Percentiles rank a stretch among this genome's conserved stretches.
phyloP scores from a whole-genome alignment of 2,113 vertebrate genomes.

The human region GRCh38 chr4:177958501-177959000 shows the following conservation, averaged over 20 bases:
- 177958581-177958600: neutral
- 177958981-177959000: neutral
- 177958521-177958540: fast-evolving
- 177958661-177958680: neutral
- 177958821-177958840: neutral
- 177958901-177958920: neutral
- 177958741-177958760: neutral
- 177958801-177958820: neutral
- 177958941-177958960: neutral
- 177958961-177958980: neutral
- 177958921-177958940: neutral
- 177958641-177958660: neutral
- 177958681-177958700: neutral
- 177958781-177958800: neutral
- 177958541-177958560: neutral
- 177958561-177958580: neutral
- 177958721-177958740: neutral
- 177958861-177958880: neutral
- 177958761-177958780: neutral
- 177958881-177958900: neutral
- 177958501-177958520: neutral
- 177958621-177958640: neutral
- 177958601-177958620: neutral
- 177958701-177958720: neutral
- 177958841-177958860: neutral